phyloP scores from a whole-genome alignment of 2,113 vertebrate genomes.

The Microtus richardsoni region DNA sequence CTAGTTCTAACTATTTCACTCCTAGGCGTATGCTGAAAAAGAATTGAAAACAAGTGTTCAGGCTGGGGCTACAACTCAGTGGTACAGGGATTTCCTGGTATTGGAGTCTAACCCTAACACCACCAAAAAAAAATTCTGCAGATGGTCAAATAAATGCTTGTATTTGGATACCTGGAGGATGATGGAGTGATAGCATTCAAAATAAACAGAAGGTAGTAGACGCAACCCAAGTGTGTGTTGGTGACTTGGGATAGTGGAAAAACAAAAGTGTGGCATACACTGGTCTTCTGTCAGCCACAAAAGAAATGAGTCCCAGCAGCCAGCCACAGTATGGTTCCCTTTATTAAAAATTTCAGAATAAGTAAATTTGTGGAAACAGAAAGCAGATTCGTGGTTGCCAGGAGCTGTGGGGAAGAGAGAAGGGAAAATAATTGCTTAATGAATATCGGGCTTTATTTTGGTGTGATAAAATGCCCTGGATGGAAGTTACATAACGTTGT shows the following conservation, averaged over 20 bases:
- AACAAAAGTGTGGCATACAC: background rate
- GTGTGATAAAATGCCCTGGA: background rate
- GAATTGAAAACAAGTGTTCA: background rate
- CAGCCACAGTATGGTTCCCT: background rate
- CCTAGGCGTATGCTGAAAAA: background rate
- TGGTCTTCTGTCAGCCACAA: background rate
- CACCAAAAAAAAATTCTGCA: background rate
- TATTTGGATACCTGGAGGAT: background rate
- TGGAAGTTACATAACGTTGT: background rate
- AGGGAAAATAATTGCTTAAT: background rate
- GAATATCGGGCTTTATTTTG: background rate
- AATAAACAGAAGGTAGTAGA: background rate
- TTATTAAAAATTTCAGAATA: background rate
- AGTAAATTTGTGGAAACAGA: constrained; percentile 38
- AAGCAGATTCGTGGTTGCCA: background rate
- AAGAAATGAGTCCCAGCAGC: background rate
- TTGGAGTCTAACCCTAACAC: background rate
- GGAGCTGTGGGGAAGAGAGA: background rate
- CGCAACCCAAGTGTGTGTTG: background rate
- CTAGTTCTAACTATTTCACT: background rate
- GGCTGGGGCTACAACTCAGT: background rate
- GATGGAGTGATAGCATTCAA: background rate
- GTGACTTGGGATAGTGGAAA: background rate
- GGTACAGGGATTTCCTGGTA: background rate
- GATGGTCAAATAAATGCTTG: background rate